phyloP scores from a whole-genome alignment of 2,113 vertebrate genomes.

The Crotalus tigris region DNA sequence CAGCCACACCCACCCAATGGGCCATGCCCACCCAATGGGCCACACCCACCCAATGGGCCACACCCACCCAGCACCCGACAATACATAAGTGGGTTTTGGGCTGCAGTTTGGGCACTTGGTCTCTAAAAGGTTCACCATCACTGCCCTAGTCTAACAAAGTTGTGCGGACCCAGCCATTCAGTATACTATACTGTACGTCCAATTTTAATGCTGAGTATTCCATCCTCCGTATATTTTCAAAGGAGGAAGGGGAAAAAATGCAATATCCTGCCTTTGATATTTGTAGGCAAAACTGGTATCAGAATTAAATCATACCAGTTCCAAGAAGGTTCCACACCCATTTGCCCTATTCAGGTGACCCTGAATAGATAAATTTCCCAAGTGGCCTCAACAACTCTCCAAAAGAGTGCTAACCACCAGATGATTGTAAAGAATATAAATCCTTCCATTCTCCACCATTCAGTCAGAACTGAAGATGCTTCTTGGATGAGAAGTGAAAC shows the following conservation, averaged over 20 bases:
- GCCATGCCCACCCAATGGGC: no score
- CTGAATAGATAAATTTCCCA: neutral
- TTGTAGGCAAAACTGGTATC: neutral
- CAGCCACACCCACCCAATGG: no score
- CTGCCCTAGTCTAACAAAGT: neutral
- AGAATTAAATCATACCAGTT: neutral
- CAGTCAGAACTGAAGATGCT: neutral
- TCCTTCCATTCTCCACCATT: neutral
- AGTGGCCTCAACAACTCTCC: neutral
- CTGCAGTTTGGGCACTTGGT: no score
- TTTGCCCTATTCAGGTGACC: neutral
- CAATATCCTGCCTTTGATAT: neutral
- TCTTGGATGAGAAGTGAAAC: neutral
- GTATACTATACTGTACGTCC: neutral
- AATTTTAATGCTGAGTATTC: neutral
- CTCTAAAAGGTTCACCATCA: no score
- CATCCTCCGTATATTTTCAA: neutral
- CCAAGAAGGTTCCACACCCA: neutral
- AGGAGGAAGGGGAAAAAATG: neutral
- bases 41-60: no score
- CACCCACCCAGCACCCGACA: no score
- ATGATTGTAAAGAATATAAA: neutral
- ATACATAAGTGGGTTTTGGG: no score
- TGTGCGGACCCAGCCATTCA: neutral
- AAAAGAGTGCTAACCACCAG: neutral